These are phyloP conservation scores for Smithornis capensis DNA, from an alignment of 2,113 vertebrate species.

Conservation along the genomic window DNA sequence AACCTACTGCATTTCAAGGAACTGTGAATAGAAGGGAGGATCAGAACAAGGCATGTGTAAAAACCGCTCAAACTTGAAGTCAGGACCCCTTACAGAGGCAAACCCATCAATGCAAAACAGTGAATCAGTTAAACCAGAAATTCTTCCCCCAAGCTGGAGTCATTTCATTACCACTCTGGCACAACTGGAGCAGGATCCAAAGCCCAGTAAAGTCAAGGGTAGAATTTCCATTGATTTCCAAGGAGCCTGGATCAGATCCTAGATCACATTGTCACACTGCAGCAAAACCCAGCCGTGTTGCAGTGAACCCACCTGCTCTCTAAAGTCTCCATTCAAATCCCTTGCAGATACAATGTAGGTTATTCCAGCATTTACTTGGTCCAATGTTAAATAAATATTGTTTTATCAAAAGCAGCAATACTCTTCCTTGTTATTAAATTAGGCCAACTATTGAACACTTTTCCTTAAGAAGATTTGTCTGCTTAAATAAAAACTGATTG, in stretches of 20 bases:
- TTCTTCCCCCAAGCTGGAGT: not conserved
- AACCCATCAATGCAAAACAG: not conserved
- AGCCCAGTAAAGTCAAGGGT: constrained; percentile 46
- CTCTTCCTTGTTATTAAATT: not conserved
- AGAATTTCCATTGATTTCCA: constrained; percentile 52
- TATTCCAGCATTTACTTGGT: not conserved
- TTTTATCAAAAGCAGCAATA: not conserved
- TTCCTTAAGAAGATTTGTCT: constrained; percentile 48
- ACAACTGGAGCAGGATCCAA: not conserved
- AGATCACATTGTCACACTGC: constrained; percentile 12
- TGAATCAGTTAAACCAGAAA: not conserved
- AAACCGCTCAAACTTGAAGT: not conserved
- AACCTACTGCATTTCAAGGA: not conserved
- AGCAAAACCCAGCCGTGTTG: constrained; percentile 26
- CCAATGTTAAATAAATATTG: not conserved
- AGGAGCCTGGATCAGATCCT: constrained; percentile 24
- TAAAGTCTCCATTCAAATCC: not conserved
- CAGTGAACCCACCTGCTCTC: constrained; percentile 12
- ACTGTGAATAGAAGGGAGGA: not conserved
- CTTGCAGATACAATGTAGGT: not conserved
- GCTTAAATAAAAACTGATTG: constrained; percentile 19
- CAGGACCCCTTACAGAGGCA: not conserved
- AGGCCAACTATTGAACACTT: constrained; percentile 12
- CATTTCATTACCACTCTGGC: constrained; percentile 18
- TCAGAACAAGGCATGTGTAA: not conserved